Percentiles rank a stretch among this genome's conserved stretches.
phyloP scores from a whole-genome alignment of 2,888 invertebrate species.

The Pheosia tremula region DNA sequence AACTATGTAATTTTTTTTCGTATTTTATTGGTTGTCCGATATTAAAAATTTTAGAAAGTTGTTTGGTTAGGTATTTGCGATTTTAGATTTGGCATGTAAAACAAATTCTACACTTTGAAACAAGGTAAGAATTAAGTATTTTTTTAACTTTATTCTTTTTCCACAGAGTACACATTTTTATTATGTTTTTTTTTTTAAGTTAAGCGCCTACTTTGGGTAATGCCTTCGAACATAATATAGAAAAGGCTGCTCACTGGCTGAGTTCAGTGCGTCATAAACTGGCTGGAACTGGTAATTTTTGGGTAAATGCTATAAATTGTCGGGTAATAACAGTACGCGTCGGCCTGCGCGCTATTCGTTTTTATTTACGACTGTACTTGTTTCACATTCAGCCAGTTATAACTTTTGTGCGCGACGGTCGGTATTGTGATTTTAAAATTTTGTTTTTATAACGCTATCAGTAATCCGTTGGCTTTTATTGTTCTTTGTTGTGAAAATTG shows the following conservation, averaged over 20 bases:
- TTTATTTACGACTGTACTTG: constrained; percentile 82
- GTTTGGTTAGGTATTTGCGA: constrained; percentile 35
- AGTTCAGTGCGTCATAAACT: constrained; percentile 65
- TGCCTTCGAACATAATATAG: constrained; percentile 31
- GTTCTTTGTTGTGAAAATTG: constrained; percentile 69
- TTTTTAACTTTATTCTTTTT: neutral
- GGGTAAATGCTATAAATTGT: constrained; percentile 75
- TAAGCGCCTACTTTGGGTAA: neutral
- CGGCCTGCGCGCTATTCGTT: constrained; percentile 75
- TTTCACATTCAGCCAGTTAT: constrained; percentile 76
- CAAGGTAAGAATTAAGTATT: neutral
- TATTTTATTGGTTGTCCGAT: neutral
- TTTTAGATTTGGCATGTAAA: constrained; percentile 20
- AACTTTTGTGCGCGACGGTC: constrained; percentile 76
- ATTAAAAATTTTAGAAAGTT: constrained; percentile 48
- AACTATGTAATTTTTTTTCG: neutral
- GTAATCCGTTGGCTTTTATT: constrained; percentile 63
- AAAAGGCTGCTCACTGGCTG: constrained; percentile 39
- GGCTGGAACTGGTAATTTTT: constrained; percentile 72
- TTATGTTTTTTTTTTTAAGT: neutral
- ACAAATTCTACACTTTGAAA: too few species aligned
- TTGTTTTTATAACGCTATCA: constrained; percentile 63
- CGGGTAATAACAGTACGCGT: constrained; percentile 73
- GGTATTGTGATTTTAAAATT: constrained; percentile 75
- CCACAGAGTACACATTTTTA: neutral